phyloP scores from a whole-genome alignment of 2,888 invertebrate genomes.

The Agrypnus murinus region DNA sequence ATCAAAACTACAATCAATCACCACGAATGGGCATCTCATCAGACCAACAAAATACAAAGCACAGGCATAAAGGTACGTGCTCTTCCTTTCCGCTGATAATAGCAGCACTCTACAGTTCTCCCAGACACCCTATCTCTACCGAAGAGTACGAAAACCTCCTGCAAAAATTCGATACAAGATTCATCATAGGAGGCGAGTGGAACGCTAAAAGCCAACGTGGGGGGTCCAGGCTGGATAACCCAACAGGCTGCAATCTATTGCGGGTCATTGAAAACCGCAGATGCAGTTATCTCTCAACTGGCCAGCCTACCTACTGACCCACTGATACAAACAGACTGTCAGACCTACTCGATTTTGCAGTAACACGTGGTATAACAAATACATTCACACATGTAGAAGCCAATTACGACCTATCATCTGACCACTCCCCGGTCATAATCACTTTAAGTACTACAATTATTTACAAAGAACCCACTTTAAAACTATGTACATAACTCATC shows the following conservation, averaged over 20 bases:
- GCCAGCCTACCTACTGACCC: background rate
- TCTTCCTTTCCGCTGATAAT: constrained; percentile 11
- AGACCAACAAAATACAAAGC: too few relatives aligned
- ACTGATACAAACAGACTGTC: constrained; percentile 20
- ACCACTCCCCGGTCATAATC: constrained; percentile 28
- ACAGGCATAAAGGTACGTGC: constrained; percentile 14
- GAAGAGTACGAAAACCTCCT: constrained; percentile 13
- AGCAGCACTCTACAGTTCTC: constrained; percentile 11
- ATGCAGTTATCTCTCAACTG: constrained; percentile 21
- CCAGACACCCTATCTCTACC: background rate
- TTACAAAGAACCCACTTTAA: constrained; percentile 9
- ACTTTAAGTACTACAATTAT: constrained; percentile 18
- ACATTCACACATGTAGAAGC: constrained; percentile 27
- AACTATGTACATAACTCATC: constrained; percentile 2
- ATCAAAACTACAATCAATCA: constrained; percentile 1
- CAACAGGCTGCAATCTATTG: background rate
- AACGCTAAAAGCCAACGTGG: constrained; percentile 1
- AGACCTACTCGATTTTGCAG: constrained; percentile 17
- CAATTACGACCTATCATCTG: constrained; percentile 14
- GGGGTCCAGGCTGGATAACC: constrained; percentile 11
- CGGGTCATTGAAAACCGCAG: constrained; percentile 6
- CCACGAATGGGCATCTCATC: background rate
- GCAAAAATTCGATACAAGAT: background rate
- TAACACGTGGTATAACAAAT: constrained; percentile 25
- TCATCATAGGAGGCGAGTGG: constrained; percentile 15